A percentile compares a stretch with the other conserved stretches of the same genome.
phyloP scores from a whole-genome alignment of 2,797 vertebrate genomes.

The Pangasius djambal region DNA sequence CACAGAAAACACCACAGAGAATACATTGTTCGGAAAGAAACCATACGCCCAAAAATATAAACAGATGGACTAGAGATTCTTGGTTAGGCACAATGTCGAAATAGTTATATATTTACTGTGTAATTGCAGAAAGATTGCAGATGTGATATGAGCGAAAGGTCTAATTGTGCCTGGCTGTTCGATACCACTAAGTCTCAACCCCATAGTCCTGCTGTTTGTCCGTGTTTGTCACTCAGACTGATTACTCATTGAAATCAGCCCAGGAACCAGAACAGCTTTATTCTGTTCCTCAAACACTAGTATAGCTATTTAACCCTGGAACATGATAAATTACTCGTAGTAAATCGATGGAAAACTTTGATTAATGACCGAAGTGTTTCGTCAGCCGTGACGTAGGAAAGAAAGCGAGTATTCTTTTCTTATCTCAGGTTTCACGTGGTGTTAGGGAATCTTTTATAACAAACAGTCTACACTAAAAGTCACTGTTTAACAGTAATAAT shows the following conservation, averaged over 20 bases:
- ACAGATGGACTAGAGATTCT: slow-evolving; percentile 18
- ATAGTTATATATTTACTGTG: slow-evolving; percentile 13
- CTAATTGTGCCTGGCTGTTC: slow-evolving; percentile 17
- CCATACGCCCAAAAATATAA: slow-evolving; percentile 28
- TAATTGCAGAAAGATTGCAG: slow-evolving; percentile 19
- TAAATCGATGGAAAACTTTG: background rate
- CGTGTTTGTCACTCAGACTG: slow-evolving; percentile 18
- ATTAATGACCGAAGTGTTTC: background rate
- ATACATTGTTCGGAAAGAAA: background rate
- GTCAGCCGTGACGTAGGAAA: background rate
- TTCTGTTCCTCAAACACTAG: slow-evolving; percentile 11
- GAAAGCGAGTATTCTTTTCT: background rate
- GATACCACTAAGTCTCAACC: background rate
- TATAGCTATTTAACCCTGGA: slow-evolving; percentile 20
- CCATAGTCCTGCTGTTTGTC: slow-evolving; percentile 8
- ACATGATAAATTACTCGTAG: slow-evolving; percentile 19
- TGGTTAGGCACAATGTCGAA: slow-evolving; percentile 1
- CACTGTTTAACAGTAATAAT: background rate
- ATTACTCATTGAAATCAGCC: slow-evolving; percentile 39
- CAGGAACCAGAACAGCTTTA: slow-evolving; percentile 17
- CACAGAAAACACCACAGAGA: slow-evolving; percentile 13
- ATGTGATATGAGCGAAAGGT: background rate
- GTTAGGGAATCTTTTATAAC: background rate
- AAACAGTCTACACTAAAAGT: background rate
- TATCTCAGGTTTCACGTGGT: slow-evolving; percentile 5